These are phyloP conservation scores for Ditylenchus dipsaci DNA, from an alignment of 1,140 invertebrate species.

Conservation along the genomic window DNA sequence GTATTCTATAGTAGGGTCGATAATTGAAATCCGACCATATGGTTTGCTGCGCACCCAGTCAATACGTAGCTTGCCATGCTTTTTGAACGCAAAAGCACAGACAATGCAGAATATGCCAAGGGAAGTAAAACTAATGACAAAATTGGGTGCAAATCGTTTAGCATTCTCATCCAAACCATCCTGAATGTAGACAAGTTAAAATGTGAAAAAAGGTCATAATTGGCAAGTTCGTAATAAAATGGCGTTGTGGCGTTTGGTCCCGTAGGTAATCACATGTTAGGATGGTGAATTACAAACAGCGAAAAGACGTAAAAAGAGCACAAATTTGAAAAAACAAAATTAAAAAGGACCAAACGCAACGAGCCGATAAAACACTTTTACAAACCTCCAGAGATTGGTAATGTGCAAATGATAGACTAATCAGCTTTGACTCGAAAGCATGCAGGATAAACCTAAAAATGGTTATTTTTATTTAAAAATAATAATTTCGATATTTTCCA, in stretches of 20 bases:
- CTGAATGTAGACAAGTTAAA: constrained; percentile 21
- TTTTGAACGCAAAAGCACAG: constrained; percentile 36
- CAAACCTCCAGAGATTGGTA: constrained; percentile 53
- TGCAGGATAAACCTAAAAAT: constrained; percentile 44
- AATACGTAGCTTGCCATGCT: constrained; percentile 22
- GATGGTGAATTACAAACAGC: no score
- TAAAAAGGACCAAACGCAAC: no score
- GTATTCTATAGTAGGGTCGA: no score
- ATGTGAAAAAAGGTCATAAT: background rate
- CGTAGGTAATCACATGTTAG: no score
- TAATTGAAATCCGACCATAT: constrained; percentile 50
- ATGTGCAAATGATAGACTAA: constrained; percentile 54
- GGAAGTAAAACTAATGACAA: constrained; percentile 51
- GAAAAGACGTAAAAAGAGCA: no score
- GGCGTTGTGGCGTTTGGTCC: no score
- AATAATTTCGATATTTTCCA: background rate
- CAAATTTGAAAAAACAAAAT: no score
- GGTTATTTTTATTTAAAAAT: background rate
- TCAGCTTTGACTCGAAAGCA: constrained; percentile 48
- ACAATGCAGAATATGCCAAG: constrained; percentile 49
- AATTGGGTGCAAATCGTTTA: constrained; percentile 55
- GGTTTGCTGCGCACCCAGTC: constrained; percentile 56
- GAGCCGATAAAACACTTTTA: background rate
- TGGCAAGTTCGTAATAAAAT: background rate
- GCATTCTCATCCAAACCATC: constrained; percentile 58